A percentile compares a stretch with the other conserved stretches of the same genome.
Conservation (phyloP, 1,140 invertebrate genomes). For the Phenacoccus solenopsis region DNA sequence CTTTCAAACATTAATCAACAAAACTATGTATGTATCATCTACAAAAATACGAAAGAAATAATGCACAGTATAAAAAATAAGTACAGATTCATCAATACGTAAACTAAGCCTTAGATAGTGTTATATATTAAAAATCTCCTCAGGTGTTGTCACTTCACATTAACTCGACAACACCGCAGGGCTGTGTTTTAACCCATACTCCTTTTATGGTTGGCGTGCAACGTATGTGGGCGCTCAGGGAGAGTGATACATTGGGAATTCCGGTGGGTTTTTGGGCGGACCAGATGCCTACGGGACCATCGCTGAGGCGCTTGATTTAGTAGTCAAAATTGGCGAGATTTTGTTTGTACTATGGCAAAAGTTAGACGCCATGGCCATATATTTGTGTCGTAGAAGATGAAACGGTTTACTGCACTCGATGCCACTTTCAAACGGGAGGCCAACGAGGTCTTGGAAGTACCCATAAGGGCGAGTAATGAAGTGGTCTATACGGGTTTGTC, state of each 20-base stretch:
- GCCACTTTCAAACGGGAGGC: background rate
- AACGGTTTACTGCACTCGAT: background rate
- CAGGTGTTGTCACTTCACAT: too few relatives aligned
- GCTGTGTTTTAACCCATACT: background rate
- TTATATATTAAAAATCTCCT: too few relatives aligned
- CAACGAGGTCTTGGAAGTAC: background rate
- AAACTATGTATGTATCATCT: too few relatives aligned
- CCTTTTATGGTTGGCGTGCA: background rate
- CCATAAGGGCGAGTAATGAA: background rate
- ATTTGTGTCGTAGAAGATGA: background rate
- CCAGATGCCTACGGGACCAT: background rate
- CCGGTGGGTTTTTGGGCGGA: background rate
- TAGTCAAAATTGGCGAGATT: background rate
- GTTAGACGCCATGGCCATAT: background rate
- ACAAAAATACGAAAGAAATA: too few relatives aligned
- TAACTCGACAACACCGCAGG: too few relatives aligned
- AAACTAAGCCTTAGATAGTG: too few relatives aligned
- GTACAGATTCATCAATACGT: too few relatives aligned
- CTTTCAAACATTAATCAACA: too few relatives aligned
- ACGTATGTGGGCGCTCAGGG: background rate
- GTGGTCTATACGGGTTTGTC: background rate
- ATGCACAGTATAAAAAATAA: too few relatives aligned
- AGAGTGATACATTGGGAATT: background rate
- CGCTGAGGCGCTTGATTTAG: background rate
- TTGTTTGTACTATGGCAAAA: background rate